Percentiles rank a stretch among this genome's conserved stretches.
phyloP scores from a whole-genome alignment of 1,140 invertebrate genomes.

The Gonatopus flavifemur region DNA sequence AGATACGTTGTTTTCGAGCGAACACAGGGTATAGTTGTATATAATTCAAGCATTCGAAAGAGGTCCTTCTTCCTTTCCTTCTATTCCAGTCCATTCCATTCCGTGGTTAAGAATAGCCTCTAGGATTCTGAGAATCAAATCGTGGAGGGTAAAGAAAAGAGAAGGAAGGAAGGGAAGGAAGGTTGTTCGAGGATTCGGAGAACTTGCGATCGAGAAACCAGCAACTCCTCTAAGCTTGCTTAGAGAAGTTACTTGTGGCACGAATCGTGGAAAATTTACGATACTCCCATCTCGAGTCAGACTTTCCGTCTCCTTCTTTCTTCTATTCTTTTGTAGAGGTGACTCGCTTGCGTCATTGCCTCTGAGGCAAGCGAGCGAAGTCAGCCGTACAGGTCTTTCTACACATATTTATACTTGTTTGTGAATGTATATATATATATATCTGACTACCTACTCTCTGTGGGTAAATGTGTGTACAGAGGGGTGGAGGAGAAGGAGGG shows the following conservation, averaged over 20 bases:
- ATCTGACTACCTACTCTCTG: too few species aligned
- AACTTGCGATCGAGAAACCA: conserved; percentile 19
- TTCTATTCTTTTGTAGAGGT: conserved; percentile 23
- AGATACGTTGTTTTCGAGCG: too few species aligned
- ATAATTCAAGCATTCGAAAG: too few species aligned
- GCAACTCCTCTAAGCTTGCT: conserved; percentile 23
- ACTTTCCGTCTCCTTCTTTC: conserved; percentile 10
- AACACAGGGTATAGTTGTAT: too few species aligned
- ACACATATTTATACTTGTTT: conserved; percentile 4
- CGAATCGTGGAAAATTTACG: conserved; percentile 52
- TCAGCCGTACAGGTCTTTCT: too few species aligned
- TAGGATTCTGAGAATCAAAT: conserved; percentile 27
- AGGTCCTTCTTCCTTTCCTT: too few species aligned
- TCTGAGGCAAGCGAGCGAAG: too few species aligned
- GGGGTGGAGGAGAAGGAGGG: background rate
- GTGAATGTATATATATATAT: too few species aligned
- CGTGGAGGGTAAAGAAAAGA: conserved; percentile 21
- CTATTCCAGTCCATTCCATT: too few species aligned
- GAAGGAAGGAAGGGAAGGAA: too few species aligned
- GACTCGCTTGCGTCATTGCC: conserved; percentile 44
- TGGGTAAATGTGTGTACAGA: too few species aligned
- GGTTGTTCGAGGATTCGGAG: conserved; percentile 23
- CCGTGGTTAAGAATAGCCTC: conserved; percentile 21
- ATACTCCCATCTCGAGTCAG: conserved; percentile 22
- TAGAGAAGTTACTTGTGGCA: conserved; percentile 31